Evolutionary conservation across 2,797 vertebrate genomes (phyloP).

Genomic region (Typhlichthys eigenmanni): DNA sequence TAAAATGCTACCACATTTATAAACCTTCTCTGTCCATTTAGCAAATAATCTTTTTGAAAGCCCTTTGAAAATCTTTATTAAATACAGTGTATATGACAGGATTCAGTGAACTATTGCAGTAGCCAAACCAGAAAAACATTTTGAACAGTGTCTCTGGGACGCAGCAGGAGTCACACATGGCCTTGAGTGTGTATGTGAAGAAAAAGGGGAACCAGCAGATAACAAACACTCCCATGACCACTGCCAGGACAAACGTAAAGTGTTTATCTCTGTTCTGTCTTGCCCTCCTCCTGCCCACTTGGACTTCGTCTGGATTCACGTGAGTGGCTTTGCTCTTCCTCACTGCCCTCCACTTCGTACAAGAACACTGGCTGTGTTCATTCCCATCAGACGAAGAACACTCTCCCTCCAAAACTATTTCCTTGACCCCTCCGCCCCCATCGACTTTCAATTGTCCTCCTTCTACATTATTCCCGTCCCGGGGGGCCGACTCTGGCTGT

Average conservation of each 20-base stretch:
- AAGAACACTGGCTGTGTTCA: slow-evolving; percentile 68
- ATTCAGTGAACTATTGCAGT: slow-evolving; percentile 94
- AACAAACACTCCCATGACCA: slow-evolving; percentile 94
- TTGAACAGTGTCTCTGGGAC: slow-evolving; percentile 88
- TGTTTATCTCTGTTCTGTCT: slow-evolving; percentile 88
- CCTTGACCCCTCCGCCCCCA: slow-evolving; percentile 69
- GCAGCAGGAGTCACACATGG: slow-evolving; percentile 78
- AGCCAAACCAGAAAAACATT: slow-evolving; percentile 95
- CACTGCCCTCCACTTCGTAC: slow-evolving; percentile 69
- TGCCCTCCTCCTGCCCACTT: slow-evolving; percentile 83
- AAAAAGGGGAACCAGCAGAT: slow-evolving; percentile 98
- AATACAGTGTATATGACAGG: slow-evolving; percentile 95
- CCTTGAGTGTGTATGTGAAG: slow-evolving; percentile 89
- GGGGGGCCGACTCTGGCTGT: slow-evolving; percentile 57
- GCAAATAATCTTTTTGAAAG: slow-evolving; percentile 93
- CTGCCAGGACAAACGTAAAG: slow-evolving; percentile 93
- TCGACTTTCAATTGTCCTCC: slow-evolving; percentile 16
- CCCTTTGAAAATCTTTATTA: slow-evolving; percentile 90
- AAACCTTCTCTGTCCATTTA: slow-evolving; percentile 73
- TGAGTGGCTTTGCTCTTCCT: slow-evolving; percentile 78
- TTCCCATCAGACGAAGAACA: slow-evolving; percentile 86
- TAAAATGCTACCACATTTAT: slow-evolving; percentile 24
- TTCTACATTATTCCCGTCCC: slow-evolving; percentile 49
- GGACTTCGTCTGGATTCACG: slow-evolving; percentile 80
- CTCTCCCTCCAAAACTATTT: slow-evolving; percentile 84